A percentile compares a stretch with the other conserved stretches of the same genome.
phyloP scores from a whole-genome alignment of 2,888 invertebrate species.

The Phortica magna region DNA sequence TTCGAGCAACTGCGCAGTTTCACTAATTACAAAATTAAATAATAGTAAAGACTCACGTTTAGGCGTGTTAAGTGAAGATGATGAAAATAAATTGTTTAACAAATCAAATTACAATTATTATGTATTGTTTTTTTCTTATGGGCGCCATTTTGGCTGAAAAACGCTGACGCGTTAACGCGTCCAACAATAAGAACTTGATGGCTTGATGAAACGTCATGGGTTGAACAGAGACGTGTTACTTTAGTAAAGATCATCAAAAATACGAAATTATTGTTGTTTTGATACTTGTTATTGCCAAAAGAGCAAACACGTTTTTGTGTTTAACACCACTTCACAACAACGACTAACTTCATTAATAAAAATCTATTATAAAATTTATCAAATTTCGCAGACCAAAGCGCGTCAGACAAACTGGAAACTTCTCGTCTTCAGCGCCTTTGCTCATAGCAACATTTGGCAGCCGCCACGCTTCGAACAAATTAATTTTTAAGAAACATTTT shows the following conservation, averaged over 20 bases:
- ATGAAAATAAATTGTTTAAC: conserved; percentile 32
- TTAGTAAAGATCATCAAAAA: not conserved
- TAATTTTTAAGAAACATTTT: no score
- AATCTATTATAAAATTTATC: not conserved
- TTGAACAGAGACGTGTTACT: no score
- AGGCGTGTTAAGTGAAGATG: not conserved
- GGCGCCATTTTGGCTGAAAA: no score
- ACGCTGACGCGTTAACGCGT: no score
- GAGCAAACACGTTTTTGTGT: not conserved
- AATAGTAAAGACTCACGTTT: conserved; percentile 21
- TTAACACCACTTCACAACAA: not conserved
- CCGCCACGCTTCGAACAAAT: not conserved
- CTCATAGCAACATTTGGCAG: conserved; percentile 1
- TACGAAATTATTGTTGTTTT: not conserved
- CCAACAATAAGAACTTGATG: no score
- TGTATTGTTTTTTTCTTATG: not conserved
- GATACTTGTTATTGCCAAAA: not conserved
- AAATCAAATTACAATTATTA: conserved; percentile 13
- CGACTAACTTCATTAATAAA: conserved; percentile 17
- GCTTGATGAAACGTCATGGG: no score
- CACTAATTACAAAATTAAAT: conserved; percentile 24
- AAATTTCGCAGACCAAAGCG: not conserved
- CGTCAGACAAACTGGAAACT: not conserved
- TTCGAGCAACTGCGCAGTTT: conserved; percentile 19
- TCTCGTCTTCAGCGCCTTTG: not conserved